phyloP scores from a whole-genome alignment of 1,140 invertebrate genomes.

The Ptiloglossa arizonensis region DNA sequence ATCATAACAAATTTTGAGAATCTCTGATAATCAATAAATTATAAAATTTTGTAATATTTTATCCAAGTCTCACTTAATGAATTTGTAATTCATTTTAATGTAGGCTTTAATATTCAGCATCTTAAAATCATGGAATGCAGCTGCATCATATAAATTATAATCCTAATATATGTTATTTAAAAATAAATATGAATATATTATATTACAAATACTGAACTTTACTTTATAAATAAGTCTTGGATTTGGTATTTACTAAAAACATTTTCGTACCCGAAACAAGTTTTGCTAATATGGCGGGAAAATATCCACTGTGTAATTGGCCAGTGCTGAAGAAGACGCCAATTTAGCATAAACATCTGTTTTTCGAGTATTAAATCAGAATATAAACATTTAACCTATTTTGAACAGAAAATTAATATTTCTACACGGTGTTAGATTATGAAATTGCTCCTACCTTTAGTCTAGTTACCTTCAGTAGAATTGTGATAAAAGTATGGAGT shows the following conservation, averaged over 20 bases:
- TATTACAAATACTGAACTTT: neutral
- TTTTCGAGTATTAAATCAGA: slow-evolving; percentile 51
- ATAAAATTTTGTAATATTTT: neutral
- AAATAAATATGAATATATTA: neutral
- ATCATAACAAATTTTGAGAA: neutral
- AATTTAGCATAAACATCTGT: slow-evolving; percentile 55
- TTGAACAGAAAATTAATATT: neutral
- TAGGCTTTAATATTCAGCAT: neutral
- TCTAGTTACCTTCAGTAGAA: slow-evolving; percentile 22
- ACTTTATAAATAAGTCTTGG: neutral
- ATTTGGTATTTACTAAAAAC: slow-evolving; percentile 1
- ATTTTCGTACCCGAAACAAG: slow-evolving; percentile 56
- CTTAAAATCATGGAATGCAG: neutral
- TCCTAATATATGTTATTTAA: neutral
- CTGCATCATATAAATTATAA: neutral
- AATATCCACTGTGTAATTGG: slow-evolving; percentile 64
- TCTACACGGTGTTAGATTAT: neutral
- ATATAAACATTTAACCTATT: neutral
- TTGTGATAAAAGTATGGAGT: slow-evolving; percentile 21
- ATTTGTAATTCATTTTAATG: too few species aligned
- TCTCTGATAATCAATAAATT: neutral
- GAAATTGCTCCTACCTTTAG: neutral
- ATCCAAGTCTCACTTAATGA: neutral
- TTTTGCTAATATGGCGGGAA: slow-evolving; percentile 66
- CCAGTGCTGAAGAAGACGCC: slow-evolving; percentile 45